Evolutionary conservation across 2,888 invertebrate genomes (phyloP), one percentile per base, ranked within the genome.

Genomic region (Polietes domitor): DNA sequence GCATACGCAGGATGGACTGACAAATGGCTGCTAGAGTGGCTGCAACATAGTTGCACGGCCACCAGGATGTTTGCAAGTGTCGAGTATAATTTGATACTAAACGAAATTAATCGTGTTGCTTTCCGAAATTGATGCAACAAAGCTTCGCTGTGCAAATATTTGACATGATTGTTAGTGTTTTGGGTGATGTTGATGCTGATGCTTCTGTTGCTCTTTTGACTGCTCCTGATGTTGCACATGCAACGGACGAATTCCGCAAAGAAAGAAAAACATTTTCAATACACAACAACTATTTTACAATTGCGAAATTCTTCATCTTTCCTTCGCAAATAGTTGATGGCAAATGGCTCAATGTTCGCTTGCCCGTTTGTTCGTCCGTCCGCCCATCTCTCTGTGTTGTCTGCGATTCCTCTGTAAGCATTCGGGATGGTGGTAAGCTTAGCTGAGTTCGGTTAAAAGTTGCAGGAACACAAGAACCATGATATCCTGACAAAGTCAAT

Each of bases 51-150:
- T 19, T 1, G 41, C 37, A 65, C 24, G 10, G 63, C 63, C 19
- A 32, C 63, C 41, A 7, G 9, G 19, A 61, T 78, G 50, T 71
- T 58, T 78, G 71, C 50, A 78, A 78, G 63, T 78, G 72, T 75
- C 78, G 72, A 76, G 71, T 78, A 37, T 71, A 75, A 75, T 78
- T 75, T 65, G 55, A 72, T 78, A 65, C 43, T 71, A 32, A 75
- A 72, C 53, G 1, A 55, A 82, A 79, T 76, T 58, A 79, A 82
- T 79, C 28, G 63, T 82, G 65, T 72, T 75, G 65, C 53, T 71
- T 53, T 71, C n/a, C n/a, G 21, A 63, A 74, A 63, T 50, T 76
- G 50, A 75, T 41, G 50, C 17, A 53, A 19, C 55, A 65, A 58
- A 77, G 17, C 47, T 43, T 58, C 26, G 58, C 26, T 58, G 24